Conservation (phyloP, 2,888 invertebrate species). For the Seladonia tumulorum region DNA sequence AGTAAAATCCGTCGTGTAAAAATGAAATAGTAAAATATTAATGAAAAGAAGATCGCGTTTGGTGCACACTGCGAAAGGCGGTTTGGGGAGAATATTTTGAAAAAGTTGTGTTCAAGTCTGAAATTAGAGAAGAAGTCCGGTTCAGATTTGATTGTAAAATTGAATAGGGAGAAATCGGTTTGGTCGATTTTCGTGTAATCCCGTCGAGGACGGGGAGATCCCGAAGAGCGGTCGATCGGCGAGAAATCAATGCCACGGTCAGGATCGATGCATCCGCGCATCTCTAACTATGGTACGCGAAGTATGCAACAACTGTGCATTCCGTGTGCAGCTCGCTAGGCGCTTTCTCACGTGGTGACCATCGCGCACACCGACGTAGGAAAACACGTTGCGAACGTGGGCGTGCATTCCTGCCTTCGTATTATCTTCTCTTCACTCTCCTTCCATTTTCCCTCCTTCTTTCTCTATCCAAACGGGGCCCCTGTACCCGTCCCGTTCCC, state of each 20-base stretch:
- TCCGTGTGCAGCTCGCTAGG: conserved; percentile 74
- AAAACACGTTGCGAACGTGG: conserved; percentile 81
- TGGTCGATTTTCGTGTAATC: conserved; percentile 17
- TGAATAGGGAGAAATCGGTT: not conserved
- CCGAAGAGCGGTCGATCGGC: not conserved
- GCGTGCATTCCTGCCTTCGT: conserved; percentile 82
- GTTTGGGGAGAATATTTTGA: not conserved
- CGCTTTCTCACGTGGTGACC: conserved; percentile 77
- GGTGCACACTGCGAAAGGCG: too few species aligned
- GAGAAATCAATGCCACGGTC: conserved; percentile 55
- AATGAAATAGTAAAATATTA: too few species aligned
- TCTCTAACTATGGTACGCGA: conserved; percentile 75
- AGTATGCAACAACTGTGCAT: conserved; percentile 78
- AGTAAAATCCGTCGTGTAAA: too few species aligned
- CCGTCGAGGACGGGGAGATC: conserved; percentile 8
- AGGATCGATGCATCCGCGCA: conserved; percentile 69
- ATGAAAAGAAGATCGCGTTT: too few species aligned
- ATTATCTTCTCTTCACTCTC: conserved; percentile 75
- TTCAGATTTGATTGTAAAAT: not conserved
- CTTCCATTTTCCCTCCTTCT: conserved; percentile 43
- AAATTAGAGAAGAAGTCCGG: not conserved
- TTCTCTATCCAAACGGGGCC: conserved; percentile 29
- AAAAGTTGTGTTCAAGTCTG: not conserved
- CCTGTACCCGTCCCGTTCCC: conserved; percentile 8
- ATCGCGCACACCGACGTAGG: conserved; percentile 75